Conservation (phyloP, 35 echinoderm and acorn worm species). For the Amphiura filiformis region DNA sequence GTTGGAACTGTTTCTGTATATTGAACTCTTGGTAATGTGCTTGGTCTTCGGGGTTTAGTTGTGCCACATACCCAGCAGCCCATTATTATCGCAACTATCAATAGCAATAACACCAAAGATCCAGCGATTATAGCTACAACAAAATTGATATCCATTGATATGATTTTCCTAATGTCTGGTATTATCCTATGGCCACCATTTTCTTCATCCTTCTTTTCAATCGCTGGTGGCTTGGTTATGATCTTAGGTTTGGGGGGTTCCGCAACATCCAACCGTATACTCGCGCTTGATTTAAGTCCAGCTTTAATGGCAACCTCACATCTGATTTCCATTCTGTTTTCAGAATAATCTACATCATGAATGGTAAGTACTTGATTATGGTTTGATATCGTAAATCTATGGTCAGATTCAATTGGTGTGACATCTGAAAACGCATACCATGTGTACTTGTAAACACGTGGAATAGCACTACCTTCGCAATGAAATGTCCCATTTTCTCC, state of each 20-base stretch:
- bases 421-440: slow-evolving; percentile 51
- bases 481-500: slow-evolving; percentile 79
- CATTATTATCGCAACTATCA: slow-evolving; percentile 59
- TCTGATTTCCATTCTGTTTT: slow-evolving; percentile 38
- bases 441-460: slow-evolving; percentile 36
- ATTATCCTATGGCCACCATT: neutral
- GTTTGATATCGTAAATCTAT: slow-evolving; percentile 32
- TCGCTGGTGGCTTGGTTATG: neutral
- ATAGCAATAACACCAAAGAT: slow-evolving; percentile 55
- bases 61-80: slow-evolving; percentile 72
- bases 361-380: slow-evolving; percentile 59
- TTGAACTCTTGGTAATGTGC: slow-evolving; percentile 12
- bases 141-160: slow-evolving; percentile 43
- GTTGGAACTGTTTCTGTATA: slow-evolving; percentile 7
- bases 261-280: slow-evolving; percentile 52
- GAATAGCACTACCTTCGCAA: slow-evolving; percentile 78
- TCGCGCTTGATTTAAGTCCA: slow-evolving; percentile 41
- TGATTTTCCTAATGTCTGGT: neutral
- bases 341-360: slow-evolving; percentile 28
- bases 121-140: slow-evolving; percentile 63
- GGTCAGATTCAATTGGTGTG: neutral
- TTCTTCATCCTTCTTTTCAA: neutral
- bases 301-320: slow-evolving; percentile 63
- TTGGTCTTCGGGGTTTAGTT: slow-evolving; percentile 38
- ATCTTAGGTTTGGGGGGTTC: slow-evolving; percentile 16